Base-by-base conservation (phyloP, 1,140 invertebrate genomes). In the Saxidomus purpurata region DNA sequence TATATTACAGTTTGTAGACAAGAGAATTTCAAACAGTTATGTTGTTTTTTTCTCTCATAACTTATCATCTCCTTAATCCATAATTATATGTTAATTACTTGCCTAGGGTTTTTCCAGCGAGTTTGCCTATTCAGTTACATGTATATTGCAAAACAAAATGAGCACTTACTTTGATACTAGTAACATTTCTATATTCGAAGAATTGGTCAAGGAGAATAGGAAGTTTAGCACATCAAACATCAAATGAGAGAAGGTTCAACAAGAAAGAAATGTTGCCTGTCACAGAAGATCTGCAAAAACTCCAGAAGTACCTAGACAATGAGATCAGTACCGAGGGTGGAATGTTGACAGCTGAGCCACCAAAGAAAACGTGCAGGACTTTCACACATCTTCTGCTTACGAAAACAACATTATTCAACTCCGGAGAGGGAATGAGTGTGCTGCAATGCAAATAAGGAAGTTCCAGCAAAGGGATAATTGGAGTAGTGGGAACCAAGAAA, bases 151-250 rank as follows among this genome's bases (percentile, higher is more conserved):
- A n/a, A n/a, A n/a, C n/a, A n/a, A n/a, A n/a, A n/a, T n/a, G n/a
- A n/a, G n/a, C n/a, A n/a, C n/a, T n/a, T n/a, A n/a, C n/a, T n/a
- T n/a, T n/a, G n/a, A n/a, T n/a, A n/a, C n/a, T n/a, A 31, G 49
- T 52, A n/a, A n/a, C n/a, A n/a, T n/a, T n/a, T n/a, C n/a, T n/a
- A n/a, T n/a, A n/a, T 80, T n/a, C 43, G 25, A 80, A 34, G 28
- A 34, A 80, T 31, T 80, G 43, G 77, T 40, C 43, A 1, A 52
- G 22, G 1, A 80, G 55, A 59, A 80, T 80, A 52, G 77, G 77
- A 55, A 80, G 77, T 34, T 52, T 80, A 19, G 77, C 77, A 22
- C 77, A 49, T 80, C 77, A 80, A 80, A 52, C 77, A 49, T 25
- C 43, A 52, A 22, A 19, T 55, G 43, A 80, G 49, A 59, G 25